Evolutionary conservation across 2,888 invertebrate genomes (phyloP).

Genomic region (Athalia rosae): DNA sequence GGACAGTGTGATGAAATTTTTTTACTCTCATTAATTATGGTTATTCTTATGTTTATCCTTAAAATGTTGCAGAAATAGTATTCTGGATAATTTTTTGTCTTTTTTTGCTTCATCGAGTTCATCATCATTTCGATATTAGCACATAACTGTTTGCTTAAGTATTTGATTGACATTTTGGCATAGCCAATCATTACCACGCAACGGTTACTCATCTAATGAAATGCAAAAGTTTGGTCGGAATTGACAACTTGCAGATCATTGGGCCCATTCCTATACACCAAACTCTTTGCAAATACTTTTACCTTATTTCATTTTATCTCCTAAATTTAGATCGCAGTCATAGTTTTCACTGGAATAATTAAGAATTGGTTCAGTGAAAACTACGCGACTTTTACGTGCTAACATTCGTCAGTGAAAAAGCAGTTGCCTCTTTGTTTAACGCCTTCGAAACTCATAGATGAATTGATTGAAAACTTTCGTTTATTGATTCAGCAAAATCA

Average conservation of each 20-base stretch:
- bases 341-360: conserved; percentile 31
- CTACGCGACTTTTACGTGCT: neutral
- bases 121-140: neutral
- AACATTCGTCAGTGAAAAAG: neutral
- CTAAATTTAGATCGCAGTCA: neutral
- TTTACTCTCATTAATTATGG: conserved; percentile 32
- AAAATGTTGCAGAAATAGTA: conserved; percentile 35
- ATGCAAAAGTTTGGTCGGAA: conserved; percentile 35
- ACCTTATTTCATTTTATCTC: neutral
- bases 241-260: conserved; percentile 30
- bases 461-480: neutral
- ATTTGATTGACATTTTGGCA: conserved; percentile 35
- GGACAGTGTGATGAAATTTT: conserved; percentile 25
- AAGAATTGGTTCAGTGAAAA: conserved; percentile 33
- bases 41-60: conserved; percentile 36
- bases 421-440: neutral
- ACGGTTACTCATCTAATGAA: neutral
- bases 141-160: neutral
- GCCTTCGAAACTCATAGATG: neutral
- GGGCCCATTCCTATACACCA: conserved; percentile 42
- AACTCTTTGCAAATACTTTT: conserved; percentile 1
- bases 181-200: conserved; percentile 33
- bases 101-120: neutral
- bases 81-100: conserved; percentile 20
- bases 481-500: conserved; percentile 2